Conservation (phyloP, 2,113 vertebrate genomes). For the Drymodes brunneopygia region DNA sequence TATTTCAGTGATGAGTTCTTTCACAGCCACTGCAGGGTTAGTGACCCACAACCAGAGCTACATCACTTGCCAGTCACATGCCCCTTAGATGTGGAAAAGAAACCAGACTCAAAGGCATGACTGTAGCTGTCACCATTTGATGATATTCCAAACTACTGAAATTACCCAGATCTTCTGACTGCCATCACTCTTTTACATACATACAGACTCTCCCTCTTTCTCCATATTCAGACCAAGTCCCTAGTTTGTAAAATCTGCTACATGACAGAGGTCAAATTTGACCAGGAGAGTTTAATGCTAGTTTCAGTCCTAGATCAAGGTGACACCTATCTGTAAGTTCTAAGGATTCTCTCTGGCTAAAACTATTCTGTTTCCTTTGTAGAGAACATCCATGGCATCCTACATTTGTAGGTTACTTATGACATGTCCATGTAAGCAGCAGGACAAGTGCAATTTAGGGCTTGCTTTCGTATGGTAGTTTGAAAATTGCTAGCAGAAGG, state of each 20-base stretch:
- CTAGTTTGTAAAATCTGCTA: background rate
- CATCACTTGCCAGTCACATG: background rate
- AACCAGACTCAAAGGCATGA: background rate
- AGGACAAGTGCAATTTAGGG: background rate
- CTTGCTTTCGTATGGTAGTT: background rate
- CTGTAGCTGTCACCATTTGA: background rate
- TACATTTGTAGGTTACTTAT: background rate
- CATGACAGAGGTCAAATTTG: background rate
- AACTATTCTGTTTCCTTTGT: background rate
- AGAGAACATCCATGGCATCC: background rate
- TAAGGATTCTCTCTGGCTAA: background rate
- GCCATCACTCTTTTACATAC: background rate
- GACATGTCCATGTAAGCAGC: background rate
- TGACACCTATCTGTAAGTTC: background rate
- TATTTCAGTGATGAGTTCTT: background rate
- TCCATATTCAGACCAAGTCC: background rate
- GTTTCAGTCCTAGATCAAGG: background rate
- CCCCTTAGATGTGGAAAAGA: background rate
- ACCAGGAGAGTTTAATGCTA: background rate
- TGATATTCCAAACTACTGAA: background rate
- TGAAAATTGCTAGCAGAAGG: background rate
- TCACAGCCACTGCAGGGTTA: background rate
- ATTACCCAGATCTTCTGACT: background rate
- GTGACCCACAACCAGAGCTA: background rate
- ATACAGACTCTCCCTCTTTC: too few relatives aligned